These are phyloP conservation scores for Ophion ventricosus DNA, from an alignment of 2,888 invertebrate species.

Conservation along the genomic window DNA sequence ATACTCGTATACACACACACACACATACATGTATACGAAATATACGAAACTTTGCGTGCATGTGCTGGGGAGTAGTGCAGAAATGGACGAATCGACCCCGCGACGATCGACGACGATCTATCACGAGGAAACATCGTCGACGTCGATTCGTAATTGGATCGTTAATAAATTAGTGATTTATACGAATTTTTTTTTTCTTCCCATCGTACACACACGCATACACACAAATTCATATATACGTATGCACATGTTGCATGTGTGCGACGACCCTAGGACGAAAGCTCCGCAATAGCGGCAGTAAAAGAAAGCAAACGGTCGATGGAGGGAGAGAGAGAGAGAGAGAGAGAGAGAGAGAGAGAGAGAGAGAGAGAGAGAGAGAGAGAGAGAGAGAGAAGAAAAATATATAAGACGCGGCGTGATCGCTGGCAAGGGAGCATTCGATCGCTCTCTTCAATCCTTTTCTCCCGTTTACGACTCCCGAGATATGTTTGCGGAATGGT, in stretches of 20 bases:
- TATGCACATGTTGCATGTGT: neutral
- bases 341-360: neutral
- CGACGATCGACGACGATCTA: slow-evolving; percentile 66
- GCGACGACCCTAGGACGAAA: slow-evolving; percentile 14
- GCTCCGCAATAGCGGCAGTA: neutral
- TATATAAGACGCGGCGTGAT: slow-evolving; percentile 29
- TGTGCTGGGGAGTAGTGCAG: slow-evolving; percentile 7
- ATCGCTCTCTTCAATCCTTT: slow-evolving; percentile 41
- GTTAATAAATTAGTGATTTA: slow-evolving; percentile 70
- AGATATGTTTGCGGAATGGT: slow-evolving; percentile 29
- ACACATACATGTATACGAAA: neutral
- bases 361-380: neutral
- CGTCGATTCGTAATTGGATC: slow-evolving; percentile 69
- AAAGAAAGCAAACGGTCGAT: neutral
- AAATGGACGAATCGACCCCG: slow-evolving; percentile 45
- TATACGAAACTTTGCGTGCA: slow-evolving; percentile 7
- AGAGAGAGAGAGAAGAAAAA: neutral
- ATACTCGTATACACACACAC: slow-evolving; percentile 1
- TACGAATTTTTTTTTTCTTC: slow-evolving; percentile 49
- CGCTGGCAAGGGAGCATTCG: slow-evolving; percentile 22
- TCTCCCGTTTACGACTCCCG: slow-evolving; percentile 35
- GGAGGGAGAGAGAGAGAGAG: neutral
- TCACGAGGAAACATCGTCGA: slow-evolving; percentile 66
- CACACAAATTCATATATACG: slow-evolving; percentile 9
- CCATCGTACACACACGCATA: slow-evolving; percentile 17